Evolutionary conservation across 2,888 invertebrate genomes (phyloP), one percentile per base, ranked within the genome.

Genomic region (Agrotis clavis): DNA sequence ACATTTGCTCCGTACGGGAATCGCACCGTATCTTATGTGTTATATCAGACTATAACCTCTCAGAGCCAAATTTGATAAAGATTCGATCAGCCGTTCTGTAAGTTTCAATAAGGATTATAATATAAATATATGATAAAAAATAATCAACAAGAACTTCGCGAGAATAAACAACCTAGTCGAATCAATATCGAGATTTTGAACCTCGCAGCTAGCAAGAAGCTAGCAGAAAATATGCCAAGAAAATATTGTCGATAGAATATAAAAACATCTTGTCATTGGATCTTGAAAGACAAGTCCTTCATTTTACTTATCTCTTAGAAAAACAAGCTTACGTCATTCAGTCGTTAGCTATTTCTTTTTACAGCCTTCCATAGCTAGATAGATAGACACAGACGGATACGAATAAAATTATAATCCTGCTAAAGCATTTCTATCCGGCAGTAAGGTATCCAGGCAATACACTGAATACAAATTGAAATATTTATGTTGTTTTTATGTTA

Each of bases 391-490:
- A 41, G 47, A 60, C 67, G 16, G 50, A 67, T 68, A 67, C 45
- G 67, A 79, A 78, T 75, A 78, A 82, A 71, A 77, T 84, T 78
- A 82, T 73, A 50, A 72, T 71, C 64, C 63, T 56, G 66, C 45
- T 57, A 68, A 48, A 81, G 69, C 65, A 71, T 77, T 73, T 78
- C 77, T 76, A 81, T 77, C 80, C 76, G 79, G 70, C 70, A 71
- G 67, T 57, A 25, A 71, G 61, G 41, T 59, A 66, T 67, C 56
- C 56, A 41, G 41, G 76, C 77, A 70, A 72, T 54, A 63, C 67
- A 47, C 45, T 71, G 85, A 86, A 86, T 85, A 85, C 85, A 82
- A 85, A 85, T 85, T 71, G 78, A 75, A 71, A 77, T 67, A 75
- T 83, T 78, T 81, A 83, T 83, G 74, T 71, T 19, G 69, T 72